A percentile compares a stretch with the other conserved stretches of the same genome.
Conservation (phyloP, 2,888 invertebrate species). For the Sphaeridia pumilis region DNA sequence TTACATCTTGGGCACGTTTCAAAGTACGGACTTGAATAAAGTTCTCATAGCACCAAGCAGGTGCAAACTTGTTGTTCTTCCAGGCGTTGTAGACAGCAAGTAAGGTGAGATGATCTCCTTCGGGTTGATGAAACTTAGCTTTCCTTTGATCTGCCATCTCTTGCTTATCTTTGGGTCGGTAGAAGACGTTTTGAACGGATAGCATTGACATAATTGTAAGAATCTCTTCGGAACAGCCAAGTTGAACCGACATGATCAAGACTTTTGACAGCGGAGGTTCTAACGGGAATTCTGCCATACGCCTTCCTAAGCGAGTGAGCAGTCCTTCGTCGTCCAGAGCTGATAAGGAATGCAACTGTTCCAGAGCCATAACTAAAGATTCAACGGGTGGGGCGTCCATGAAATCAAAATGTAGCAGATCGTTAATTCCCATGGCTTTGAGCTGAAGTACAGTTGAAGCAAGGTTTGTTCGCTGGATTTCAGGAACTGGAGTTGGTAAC, state of each 20-base stretch:
- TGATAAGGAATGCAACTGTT: conserved; percentile 89
- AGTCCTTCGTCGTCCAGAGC: conserved; percentile 92
- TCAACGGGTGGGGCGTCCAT: conserved; percentile 99
- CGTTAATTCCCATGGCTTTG: conserved; percentile 99
- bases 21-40: conserved; percentile 95
- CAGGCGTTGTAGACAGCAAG: conserved; percentile 98
- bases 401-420: conserved; percentile 95
- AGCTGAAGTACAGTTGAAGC: conserved; percentile 90
- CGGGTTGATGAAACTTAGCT: conserved; percentile 97
- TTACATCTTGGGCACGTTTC: conserved; percentile 93
- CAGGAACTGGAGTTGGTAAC: conserved; percentile 94
- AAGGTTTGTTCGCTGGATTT: conserved; percentile 96
- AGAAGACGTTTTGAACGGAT: conserved; percentile 97
- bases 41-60: conserved; percentile 99
- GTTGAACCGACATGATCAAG: conserved; percentile 96
- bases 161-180: conserved; percentile 87
- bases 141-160: conserved; percentile 97
- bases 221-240: conserved; percentile 96
- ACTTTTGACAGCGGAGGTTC: conserved; percentile 98
- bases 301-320: conserved; percentile 63
- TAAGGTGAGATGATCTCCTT: conserved; percentile 94
- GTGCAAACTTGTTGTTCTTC: conserved; percentile 98
- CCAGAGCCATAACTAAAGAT: conserved; percentile 92
- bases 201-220: conserved; percentile 98
- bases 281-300: conserved; percentile 98